Base-by-base conservation (phyloP, 1,140 invertebrate species). In the Drosophila lowei region DNA sequence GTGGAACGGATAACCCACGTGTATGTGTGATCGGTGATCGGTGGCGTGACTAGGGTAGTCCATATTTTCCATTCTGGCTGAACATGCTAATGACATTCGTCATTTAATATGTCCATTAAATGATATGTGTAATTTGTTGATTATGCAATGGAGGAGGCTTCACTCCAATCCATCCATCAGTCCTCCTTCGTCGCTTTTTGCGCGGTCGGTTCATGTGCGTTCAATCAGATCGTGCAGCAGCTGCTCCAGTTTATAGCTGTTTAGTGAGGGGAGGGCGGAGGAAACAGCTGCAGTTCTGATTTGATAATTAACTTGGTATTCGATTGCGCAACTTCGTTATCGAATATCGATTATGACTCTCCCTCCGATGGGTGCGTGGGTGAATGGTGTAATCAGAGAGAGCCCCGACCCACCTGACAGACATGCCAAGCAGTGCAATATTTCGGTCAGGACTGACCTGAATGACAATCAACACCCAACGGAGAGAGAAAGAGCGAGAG, bases 371-470 rank as follows among this genome's bases (percentile, higher is more conserved):
- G 23, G 30, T 25, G 38, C 15, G 49, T 53, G n/a, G 34, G 34
- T 38, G 3, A 38, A 41, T 68, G 52, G 25, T 49, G 66, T 49
- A 70, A 70, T 57, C 66, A 57, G 6, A 9, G 30, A 34, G 30
- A 34, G 30, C 30, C 3, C 28, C 30, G 30, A 34, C 30, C 34
- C 66, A 70, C 66, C 66, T 70, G 66, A 68, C 64, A 57, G 66
- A 52, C 66, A 68, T 70, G 43, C 64, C 34, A 70, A 70, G 57
- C 68, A 44, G 44, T 25, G 34, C 52, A 57, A 70, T 70, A 13
- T 13, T 70, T 44, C 66, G 66, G 66, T 49, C 66, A 68, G 66
- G 44, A 70, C 16, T 70, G 66, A 68, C 64, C 64, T 43, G 66
- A 52, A 70, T 70, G 64, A 25, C 65, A 68, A 28, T 68, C 46